Base-by-base conservation (phyloP, 2,888 invertebrate species). In the Volucella bombylans region DNA sequence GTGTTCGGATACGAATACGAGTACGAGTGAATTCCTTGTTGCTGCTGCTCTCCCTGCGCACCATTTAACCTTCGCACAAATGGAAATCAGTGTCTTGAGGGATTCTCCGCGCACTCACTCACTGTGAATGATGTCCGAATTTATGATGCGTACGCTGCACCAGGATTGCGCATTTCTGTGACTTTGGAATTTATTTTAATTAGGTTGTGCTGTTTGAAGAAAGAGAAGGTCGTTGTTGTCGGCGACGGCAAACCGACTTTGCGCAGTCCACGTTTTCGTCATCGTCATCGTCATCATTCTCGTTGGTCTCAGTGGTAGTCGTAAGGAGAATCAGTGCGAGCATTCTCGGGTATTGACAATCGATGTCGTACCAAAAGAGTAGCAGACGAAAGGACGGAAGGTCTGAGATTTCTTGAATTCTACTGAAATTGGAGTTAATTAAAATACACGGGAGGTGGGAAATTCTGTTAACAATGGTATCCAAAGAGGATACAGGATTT, bases 11-110 rank as follows among this genome's bases (percentile, higher is more conserved):
- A 31, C 31, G 31, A 31, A 31, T 31, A 31, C 31, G 31, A 31
- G 31, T 31, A 31, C 31, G 31, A 31, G 43, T 65, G 23, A 57
- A 61, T 59, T 52, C 68, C 49, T 31, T 14, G 47, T 23, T 64
- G 57, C 18, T 72, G 23, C 52, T 50, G 41, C 49, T 23, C 61
- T 39, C 50, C 59, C 65, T 23, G 38, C 18, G 23, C 31, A 31
- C 55, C 80, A 81, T 81, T 79, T 83, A 82, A 82, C 79, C 61
- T 81, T 81, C 76, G 61, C 85, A 85, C 81, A 85, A 85, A 85
- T 85, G 81, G 76, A 85, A 85, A 85, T 85, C 76, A 85, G 85
- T 85, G 85, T 85, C 85, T 85, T 85, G 85, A 81, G 85, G 85
- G 85, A 85, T 85, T 81, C 85, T 85, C 85, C 76, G 80, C 85